These are phyloP conservation scores for Sminthopsis crassicaudata DNA, from an alignment of 2,113 vertebrate species.

Conservation along the genomic window DNA sequence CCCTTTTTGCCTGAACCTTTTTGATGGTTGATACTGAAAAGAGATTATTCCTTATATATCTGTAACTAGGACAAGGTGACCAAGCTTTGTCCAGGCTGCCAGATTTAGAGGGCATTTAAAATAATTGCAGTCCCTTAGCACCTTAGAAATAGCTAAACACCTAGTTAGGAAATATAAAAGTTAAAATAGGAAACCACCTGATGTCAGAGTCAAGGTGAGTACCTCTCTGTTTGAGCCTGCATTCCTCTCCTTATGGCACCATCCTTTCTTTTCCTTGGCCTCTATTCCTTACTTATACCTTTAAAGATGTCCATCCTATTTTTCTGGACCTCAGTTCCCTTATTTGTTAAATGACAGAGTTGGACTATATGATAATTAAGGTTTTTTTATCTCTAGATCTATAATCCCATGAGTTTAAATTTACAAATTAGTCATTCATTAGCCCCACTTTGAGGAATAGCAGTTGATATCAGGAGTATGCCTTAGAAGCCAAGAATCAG, in stretches of 20 bases:
- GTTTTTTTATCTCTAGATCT: background rate
- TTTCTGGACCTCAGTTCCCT: background rate
- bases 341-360: background rate
- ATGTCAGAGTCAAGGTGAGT: background rate
- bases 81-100: background rate
- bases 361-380: background rate
- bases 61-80: background rate
- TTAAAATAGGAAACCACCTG: background rate
- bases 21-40: background rate
- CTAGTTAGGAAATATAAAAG: background rate
- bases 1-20: background rate
- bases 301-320: background rate
- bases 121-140: background rate
- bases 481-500: background rate
- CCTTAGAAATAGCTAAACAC: background rate
- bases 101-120: background rate
- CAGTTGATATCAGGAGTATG: background rate
- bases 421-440: background rate
- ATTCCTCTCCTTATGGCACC: background rate
- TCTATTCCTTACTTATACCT: background rate
- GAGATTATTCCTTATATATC: background rate
- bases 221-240: background rate
- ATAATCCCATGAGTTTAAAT: background rate
- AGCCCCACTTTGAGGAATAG: background rate
- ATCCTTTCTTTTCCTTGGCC: background rate